Percentiles rank a stretch among this genome's conserved stretches.
Conservation (phyloP, 2,113 vertebrate species). For the Eulemur rufifrons region DNA sequence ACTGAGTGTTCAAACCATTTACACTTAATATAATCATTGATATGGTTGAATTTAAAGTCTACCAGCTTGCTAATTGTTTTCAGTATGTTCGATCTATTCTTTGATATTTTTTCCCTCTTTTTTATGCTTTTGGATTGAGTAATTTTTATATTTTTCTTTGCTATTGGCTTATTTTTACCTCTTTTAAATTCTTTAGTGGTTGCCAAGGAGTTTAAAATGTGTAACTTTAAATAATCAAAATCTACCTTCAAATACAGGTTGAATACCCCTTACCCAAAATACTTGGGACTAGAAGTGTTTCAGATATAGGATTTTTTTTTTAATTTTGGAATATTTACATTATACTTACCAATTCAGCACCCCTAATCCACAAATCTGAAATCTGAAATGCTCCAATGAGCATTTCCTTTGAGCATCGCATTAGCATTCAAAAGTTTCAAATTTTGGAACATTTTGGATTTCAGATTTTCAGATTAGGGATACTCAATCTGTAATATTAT, state of each 20-base stretch:
- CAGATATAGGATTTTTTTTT: not conserved
- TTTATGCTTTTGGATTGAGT: not conserved
- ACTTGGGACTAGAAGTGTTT: not conserved
- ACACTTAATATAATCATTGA: not conserved
- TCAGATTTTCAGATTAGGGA: not conserved
- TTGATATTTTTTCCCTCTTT: not conserved
- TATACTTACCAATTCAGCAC: not conserved
- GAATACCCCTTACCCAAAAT: not conserved
- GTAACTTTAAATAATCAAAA: not conserved
- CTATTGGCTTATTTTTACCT: not conserved
- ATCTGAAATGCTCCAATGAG: not conserved
- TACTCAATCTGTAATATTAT: not conserved
- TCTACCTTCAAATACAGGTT: not conserved
- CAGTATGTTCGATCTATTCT: not conserved
- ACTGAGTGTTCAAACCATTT: not conserved
- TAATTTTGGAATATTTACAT: not conserved
- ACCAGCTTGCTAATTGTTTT: not conserved
- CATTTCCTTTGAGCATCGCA: not conserved
- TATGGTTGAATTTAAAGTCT: not conserved
- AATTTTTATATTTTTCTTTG: not conserved
- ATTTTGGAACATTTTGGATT: not conserved
- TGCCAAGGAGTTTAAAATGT: not conserved
- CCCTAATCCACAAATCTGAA: not conserved
- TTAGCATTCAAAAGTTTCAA: not conserved
- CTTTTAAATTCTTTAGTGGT: not conserved